Percentiles rank a stretch among this genome's conserved stretches.
These are phyloP conservation scores for Spermophilus dauricus DNA, from an alignment of 2,113 vertebrate genomes.

Conservation along the genomic window DNA sequence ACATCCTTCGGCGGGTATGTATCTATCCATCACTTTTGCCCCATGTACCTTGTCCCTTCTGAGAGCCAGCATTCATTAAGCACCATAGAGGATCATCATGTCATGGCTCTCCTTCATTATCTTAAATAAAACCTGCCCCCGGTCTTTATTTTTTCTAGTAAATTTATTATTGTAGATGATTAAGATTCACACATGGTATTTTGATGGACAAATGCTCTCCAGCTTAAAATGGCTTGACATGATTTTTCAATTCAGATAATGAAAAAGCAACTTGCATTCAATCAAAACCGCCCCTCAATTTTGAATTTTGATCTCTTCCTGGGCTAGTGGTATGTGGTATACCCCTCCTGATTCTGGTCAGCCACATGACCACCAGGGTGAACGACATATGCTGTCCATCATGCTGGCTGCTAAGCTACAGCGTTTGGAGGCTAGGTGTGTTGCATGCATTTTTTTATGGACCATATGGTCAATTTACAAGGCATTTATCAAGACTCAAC, in stretches of 20 bases:
- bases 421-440: too few relatives aligned
- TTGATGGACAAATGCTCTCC: not conserved
- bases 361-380: too few relatives aligned
- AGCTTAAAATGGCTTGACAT: not conserved
- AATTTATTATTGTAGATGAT: too few relatives aligned
- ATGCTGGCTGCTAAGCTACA: too few relatives aligned
- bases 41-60: not conserved
- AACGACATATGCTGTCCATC: too few relatives aligned
- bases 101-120: not conserved
- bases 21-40: not conserved
- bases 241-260: not conserved
- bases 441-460: too few relatives aligned
- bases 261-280: not conserved
- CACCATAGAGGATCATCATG: not conserved
- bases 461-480: too few relatives aligned
- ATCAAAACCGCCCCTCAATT: not conserved
- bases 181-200: not conserved
- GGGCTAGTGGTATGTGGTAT: not conserved
- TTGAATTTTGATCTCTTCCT: not conserved
- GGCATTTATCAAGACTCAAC: too few relatives aligned
- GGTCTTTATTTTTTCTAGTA: too few relatives aligned
- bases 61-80: not conserved
- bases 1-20: not conserved
- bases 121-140: not conserved
- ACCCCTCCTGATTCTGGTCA: not conserved